Percentiles rank a stretch among this genome's conserved stretches.
phyloP scores from a whole-genome alignment of 2,113 vertebrate species.

The Rhinolophus sinicus region DNA sequence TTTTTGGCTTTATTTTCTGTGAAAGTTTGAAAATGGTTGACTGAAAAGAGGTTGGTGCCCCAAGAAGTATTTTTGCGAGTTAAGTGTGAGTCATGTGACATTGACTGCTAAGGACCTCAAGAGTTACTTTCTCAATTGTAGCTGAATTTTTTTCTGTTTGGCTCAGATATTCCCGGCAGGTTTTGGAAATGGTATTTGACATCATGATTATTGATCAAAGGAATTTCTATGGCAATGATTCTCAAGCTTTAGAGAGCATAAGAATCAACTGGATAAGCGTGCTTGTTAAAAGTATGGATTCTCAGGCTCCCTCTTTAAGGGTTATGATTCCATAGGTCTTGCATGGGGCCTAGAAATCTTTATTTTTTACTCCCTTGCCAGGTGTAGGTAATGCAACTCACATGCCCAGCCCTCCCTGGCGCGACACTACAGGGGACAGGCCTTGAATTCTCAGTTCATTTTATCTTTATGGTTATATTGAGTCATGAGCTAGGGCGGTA shows the following conservation, averaged over 20 bases:
- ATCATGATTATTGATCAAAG: slow-evolving; percentile 43
- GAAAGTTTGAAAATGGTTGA: slow-evolving; percentile 43
- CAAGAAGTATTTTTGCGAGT: background rate
- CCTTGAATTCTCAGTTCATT: background rate
- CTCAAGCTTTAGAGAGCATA: background rate
- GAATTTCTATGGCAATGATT: background rate
- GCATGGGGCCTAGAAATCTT: background rate
- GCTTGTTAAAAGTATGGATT: background rate
- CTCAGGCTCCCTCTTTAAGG: background rate
- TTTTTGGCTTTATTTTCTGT: background rate
- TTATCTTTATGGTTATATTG: background rate
- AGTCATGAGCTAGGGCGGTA: background rate
- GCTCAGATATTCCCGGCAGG: slow-evolving; percentile 2
- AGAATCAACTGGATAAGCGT: background rate
- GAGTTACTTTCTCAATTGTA: background rate
- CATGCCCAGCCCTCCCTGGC: background rate
- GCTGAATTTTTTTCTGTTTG: slow-evolving; percentile 39
- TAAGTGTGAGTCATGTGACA: background rate
- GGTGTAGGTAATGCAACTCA: background rate
- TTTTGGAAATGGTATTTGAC: slow-evolving; percentile 56
- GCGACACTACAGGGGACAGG: background rate
- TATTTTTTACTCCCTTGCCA: background rate
- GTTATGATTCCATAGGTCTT: slow-evolving; percentile 18
- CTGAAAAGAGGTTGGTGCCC: slow-evolving; percentile 5
- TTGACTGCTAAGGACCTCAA: background rate